Conservation (phyloP, 2,113 vertebrate species). For the Thalassoma bifasciatum region DNA sequence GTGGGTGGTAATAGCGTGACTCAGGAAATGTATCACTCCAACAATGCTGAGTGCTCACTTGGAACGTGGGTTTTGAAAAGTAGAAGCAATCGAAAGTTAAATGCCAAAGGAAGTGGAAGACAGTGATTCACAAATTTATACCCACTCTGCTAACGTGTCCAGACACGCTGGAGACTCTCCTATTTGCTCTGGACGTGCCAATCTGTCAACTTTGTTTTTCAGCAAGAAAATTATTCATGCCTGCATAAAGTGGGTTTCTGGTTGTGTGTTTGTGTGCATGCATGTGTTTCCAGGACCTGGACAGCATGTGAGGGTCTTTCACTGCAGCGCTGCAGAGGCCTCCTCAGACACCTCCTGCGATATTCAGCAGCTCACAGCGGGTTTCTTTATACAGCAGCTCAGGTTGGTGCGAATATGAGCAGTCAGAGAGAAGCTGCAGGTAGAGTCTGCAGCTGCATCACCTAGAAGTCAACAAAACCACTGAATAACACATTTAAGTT, state of each 20-base stretch:
- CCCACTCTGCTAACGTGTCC: not conserved
- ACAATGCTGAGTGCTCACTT: not conserved
- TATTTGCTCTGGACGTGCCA: slow-evolving; percentile 34
- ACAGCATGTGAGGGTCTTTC: slow-evolving; percentile 43
- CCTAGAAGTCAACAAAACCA: slow-evolving; percentile 45
- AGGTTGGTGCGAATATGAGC: slow-evolving; percentile 1
- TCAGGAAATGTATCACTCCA: slow-evolving; percentile 14
- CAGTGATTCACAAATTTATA: slow-evolving; percentile 23
- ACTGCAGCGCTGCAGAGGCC: slow-evolving; percentile 22
- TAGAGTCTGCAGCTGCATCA: slow-evolving; percentile 12
- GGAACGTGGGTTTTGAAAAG: not conserved
- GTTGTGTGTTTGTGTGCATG: slow-evolving; percentile 14
- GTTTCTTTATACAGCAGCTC: slow-evolving; percentile 32
- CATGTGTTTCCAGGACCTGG: not conserved
- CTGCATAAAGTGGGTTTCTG: not conserved
- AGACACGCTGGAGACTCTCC: slow-evolving; percentile 51
- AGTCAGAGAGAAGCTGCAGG: slow-evolving; percentile 4
- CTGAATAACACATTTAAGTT: not conserved
- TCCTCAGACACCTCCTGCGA: slow-evolving; percentile 56
- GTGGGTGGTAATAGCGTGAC: slow-evolving; percentile 2
- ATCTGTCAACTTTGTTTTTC: slow-evolving; percentile 47
- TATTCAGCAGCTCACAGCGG: slow-evolving; percentile 55
- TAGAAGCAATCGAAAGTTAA: not conserved
- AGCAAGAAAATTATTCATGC: slow-evolving; percentile 7
- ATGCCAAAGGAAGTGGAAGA: not conserved